phyloP scores from a whole-genome alignment of 2,113 vertebrate genomes.

The Scytalopus superciliaris region DNA sequence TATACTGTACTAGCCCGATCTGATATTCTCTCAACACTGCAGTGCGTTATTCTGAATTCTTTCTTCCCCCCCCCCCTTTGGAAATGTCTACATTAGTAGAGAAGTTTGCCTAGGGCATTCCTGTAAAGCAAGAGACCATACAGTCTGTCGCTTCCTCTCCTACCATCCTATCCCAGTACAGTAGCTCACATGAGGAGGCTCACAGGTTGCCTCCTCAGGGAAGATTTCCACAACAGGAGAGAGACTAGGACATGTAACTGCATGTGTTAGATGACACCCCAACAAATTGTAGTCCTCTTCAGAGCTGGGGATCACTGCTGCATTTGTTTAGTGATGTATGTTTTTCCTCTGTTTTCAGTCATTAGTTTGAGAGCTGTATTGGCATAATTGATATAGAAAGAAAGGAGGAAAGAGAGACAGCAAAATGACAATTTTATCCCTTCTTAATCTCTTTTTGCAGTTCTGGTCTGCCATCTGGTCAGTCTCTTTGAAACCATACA shows the following conservation, averaged over 20 bases:
- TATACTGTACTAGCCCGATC: neutral
- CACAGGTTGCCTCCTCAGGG: neutral
- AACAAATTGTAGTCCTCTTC: neutral
- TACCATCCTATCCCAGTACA: neutral
- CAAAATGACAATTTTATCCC: constrained; percentile 46
- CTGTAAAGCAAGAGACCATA: neutral
- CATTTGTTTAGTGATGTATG: neutral
- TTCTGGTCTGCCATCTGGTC: constrained; percentile 41
- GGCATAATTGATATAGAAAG: neutral
- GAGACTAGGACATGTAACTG: neutral
- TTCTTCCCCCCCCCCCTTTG: neutral
- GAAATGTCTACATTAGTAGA: neutral
- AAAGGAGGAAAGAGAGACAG: neutral
- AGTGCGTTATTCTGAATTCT: neutral
- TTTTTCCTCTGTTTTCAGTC: neutral
- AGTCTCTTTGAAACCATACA: neutral
- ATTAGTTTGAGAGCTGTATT: neutral
- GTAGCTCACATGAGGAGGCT: neutral
- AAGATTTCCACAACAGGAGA: neutral
- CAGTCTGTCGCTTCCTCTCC: neutral
- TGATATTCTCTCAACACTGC: neutral
- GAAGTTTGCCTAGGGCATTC: neutral
- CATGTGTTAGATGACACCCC: neutral
- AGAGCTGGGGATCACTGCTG: neutral
- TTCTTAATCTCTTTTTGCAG: constrained; percentile 29